Percentiles rank a stretch among this genome's conserved stretches.
Evolutionary conservation across 2,888 invertebrate species (phyloP).

Genomic region (Lingula anatina): DNA sequence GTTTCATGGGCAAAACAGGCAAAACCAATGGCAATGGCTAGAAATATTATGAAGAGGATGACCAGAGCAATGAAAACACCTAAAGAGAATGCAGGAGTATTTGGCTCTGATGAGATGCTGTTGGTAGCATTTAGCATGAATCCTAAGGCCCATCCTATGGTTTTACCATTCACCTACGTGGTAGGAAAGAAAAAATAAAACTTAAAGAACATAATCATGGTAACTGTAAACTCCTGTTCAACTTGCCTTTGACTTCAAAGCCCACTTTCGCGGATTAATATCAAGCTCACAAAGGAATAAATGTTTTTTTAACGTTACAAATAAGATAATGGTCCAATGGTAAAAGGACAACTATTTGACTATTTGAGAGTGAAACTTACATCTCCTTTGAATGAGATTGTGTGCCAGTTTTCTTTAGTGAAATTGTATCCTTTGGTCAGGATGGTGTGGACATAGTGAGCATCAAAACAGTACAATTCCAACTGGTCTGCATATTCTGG

Average conservation of each 20-base stretch:
- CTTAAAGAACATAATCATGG: background rate
- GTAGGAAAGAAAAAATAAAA: slow-evolving; percentile 12
- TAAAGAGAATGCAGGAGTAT: slow-evolving; percentile 13
- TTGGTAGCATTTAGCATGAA: slow-evolving; percentile 55
- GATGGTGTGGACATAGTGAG: slow-evolving; percentile 40
- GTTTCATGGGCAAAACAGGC: slow-evolving; percentile 30
- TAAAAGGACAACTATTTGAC: background rate
- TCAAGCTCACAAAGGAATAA: background rate
- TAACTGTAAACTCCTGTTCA: too few species aligned
- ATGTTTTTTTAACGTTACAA: background rate
- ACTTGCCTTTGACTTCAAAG: too few species aligned
- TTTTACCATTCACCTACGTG: slow-evolving; percentile 47
- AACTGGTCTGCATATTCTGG: slow-evolving; percentile 13
- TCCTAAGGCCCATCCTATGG: slow-evolving; percentile 55
- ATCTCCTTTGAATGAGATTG: slow-evolving; percentile 44
- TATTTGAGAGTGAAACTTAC: slow-evolving; percentile 21
- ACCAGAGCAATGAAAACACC: slow-evolving; percentile 26
- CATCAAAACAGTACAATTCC: slow-evolving; percentile 44
- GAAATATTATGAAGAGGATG: slow-evolving; percentile 31
- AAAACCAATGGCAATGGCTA: slow-evolving; percentile 30
- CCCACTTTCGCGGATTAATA: too few species aligned
- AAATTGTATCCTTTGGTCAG: slow-evolving; percentile 51
- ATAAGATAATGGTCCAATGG: background rate
- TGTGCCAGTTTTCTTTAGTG: slow-evolving; percentile 42
- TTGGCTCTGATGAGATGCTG: slow-evolving; percentile 33